Evolutionary conservation across 2,113 vertebrate genomes (phyloP), one percentile per base, ranked within the genome.

Genomic region (Perccottus glenii): DNA sequence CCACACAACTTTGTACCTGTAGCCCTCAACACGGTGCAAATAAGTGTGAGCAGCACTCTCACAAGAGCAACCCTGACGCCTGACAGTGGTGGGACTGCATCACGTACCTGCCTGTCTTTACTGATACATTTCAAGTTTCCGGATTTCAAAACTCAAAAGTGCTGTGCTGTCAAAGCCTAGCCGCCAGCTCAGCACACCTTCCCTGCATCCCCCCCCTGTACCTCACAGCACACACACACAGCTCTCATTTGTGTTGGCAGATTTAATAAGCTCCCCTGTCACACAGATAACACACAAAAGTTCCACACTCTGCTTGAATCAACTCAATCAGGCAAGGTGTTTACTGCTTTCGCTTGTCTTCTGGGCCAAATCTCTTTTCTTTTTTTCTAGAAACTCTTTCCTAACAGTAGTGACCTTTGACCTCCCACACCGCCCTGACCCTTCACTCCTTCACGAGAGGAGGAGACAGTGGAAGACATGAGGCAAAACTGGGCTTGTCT

Each of bases 261-360:
- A 75, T 77, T 88, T 81, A 79, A 88, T 85, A 87, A 77, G 59
- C 75, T 81, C 82, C 75, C 75, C 60, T 35, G 58, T 70, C 69
- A 65, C 57, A 56, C 60, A 46, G 32, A 67, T 66, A 57, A 60
- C 72, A 64, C 77, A 70, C 52, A 57, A n/a, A 70, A 14, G 56
- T 63, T 52, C 52, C 43, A 33, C 38, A 32, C 70, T 10, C 49
- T 8, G 6, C 56, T 66, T 38, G 45, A 60, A 40, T 69, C 48
- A 11, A 58, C 56, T 47, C 44, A 68, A 74, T 36, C 35, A n/a
- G 6, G 14, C 58, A 42, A 76, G 35, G 60, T 46, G 67, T 64
- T 73, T 46, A 56, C 55, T 40, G 36, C 51, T 76, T 9, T 0
- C 27, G 52, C 66, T 70, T 65, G 64, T 15, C 67, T 69, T 69